Conservation (phyloP, 2,888 invertebrate species). For the Stenurella melanura region DNA sequence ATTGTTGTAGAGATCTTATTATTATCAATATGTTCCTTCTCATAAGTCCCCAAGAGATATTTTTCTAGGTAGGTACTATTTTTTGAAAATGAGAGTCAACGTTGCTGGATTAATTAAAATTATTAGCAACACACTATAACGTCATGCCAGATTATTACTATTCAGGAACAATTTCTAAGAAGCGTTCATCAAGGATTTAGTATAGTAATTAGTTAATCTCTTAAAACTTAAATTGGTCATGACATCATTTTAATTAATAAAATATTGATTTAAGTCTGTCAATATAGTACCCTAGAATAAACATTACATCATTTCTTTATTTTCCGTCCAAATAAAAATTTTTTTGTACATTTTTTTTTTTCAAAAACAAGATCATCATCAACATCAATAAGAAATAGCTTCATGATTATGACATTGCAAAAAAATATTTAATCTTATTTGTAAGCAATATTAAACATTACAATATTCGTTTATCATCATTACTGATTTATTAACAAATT, state of each 20-base stretch:
- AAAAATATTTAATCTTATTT: not conserved
- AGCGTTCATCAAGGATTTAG: conserved; percentile 14
- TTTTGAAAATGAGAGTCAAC: not conserved
- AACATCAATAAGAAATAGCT: not conserved
- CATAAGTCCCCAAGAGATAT: too few species aligned
- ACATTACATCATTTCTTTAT: conserved; percentile 15
- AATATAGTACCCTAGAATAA: conserved; percentile 15
- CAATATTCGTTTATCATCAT: not conserved
- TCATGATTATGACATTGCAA: not conserved
- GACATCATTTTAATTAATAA: conserved; percentile 30
- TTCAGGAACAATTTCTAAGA: conserved; percentile 9
- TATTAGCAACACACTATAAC: not conserved
- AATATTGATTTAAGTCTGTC: conserved; percentile 25
- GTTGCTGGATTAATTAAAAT: not conserved
- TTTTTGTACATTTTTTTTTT: not conserved
- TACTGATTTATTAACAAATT: not conserved
- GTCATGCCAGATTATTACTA: conserved; percentile 4
- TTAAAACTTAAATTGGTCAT: conserved; percentile 19
- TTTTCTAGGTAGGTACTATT: too few species aligned
- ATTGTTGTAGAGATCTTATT: too few species aligned
- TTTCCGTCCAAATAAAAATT: not conserved
- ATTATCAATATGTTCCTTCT: too few species aligned
- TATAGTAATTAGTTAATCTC: conserved; percentile 20
- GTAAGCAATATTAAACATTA: not conserved
- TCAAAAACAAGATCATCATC: not conserved